Conservation (phyloP, 2,113 vertebrate species). For the Casuarius casuarius region DNA sequence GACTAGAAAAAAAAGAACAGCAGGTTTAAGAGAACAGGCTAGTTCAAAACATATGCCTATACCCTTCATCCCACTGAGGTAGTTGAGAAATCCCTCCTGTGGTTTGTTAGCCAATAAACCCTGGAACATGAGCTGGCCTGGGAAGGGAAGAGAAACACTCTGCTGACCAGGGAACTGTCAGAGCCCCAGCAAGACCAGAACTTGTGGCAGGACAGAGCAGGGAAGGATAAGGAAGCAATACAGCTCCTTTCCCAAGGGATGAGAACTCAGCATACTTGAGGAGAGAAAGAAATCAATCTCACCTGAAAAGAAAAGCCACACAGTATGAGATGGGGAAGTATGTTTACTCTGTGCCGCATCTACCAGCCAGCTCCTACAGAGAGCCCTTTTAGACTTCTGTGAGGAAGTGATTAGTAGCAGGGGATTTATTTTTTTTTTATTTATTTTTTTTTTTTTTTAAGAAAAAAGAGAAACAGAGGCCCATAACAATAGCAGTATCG, state of each 20-base stretch:
- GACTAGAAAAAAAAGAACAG: not conserved
- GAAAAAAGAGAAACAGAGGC: not conserved
- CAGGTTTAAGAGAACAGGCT: not conserved
- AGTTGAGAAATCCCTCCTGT: not conserved
- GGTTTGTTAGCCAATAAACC: not conserved
- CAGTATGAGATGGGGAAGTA: not conserved
- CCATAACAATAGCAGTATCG: fast-evolving
- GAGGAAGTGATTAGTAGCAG: not conserved
- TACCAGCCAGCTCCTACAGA: not conserved
- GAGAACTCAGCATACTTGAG: fast-evolving
- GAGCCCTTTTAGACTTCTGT: not conserved
- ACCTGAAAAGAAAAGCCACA: not conserved
- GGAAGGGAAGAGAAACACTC: not conserved
- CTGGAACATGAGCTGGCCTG: not conserved
- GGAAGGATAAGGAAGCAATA: not conserved
- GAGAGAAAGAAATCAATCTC: not conserved
- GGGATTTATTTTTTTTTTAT: not conserved
- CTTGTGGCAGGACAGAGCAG: not conserved
- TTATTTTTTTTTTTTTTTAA: too few relatives aligned
- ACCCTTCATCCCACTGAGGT: not conserved
- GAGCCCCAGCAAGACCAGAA: not conserved
- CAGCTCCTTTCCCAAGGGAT: not conserved
- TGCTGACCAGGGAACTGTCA: not conserved
- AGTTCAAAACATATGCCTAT: not conserved
- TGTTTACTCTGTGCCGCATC: not conserved